Evolutionary conservation across 2,113 vertebrate genomes (phyloP).

Genomic region (Xyliphius kryptos): DNA sequence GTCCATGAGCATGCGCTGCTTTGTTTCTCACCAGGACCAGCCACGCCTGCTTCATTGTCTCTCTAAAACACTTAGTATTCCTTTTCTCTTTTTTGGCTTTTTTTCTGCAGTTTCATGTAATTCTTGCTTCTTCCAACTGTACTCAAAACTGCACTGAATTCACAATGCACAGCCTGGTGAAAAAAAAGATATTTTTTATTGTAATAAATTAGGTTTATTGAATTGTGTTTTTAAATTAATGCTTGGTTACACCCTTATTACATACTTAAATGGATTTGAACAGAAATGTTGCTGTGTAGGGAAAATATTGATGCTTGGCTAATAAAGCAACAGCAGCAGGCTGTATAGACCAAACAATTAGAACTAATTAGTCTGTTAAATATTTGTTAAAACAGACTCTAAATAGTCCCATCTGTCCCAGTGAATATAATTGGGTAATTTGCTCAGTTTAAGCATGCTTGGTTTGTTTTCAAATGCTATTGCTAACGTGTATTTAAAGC

Average conservation of each 20-base stretch:
- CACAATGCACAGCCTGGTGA: slow-evolving; percentile 13
- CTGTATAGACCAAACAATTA: slow-evolving; percentile 17
- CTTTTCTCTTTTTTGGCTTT: slow-evolving; percentile 12
- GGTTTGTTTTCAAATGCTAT: not conserved
- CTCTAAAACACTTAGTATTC: slow-evolving; percentile 17
- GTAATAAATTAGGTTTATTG: not conserved
- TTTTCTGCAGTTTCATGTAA: slow-evolving; percentile 18
- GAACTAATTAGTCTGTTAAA: slow-evolving; percentile 8
- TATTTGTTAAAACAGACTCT: slow-evolving; percentile 12
- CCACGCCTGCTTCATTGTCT: slow-evolving; percentile 21
- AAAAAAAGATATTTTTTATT: slow-evolving; percentile 17
- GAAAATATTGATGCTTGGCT: not conserved
- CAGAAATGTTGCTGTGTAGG: not conserved
- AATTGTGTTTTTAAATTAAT: too few relatives aligned
- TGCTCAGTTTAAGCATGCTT: not conserved
- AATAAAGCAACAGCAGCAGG: slow-evolving; percentile 3
- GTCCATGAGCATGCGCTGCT: slow-evolving; percentile 30
- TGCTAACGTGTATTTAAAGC: slow-evolving; percentile 7
- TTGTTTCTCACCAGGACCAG: slow-evolving; percentile 20
- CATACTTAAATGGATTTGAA: slow-evolving; percentile 3
- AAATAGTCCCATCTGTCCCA: slow-evolving; percentile 2
- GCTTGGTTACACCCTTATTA: not conserved
- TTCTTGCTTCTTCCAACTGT: slow-evolving; percentile 19
- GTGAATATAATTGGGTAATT: slow-evolving; percentile 7
- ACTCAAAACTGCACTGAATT: slow-evolving; percentile 23